Conservation (phyloP, 2,797 vertebrate species). For the Mormyrus hasselquistii region DNA sequence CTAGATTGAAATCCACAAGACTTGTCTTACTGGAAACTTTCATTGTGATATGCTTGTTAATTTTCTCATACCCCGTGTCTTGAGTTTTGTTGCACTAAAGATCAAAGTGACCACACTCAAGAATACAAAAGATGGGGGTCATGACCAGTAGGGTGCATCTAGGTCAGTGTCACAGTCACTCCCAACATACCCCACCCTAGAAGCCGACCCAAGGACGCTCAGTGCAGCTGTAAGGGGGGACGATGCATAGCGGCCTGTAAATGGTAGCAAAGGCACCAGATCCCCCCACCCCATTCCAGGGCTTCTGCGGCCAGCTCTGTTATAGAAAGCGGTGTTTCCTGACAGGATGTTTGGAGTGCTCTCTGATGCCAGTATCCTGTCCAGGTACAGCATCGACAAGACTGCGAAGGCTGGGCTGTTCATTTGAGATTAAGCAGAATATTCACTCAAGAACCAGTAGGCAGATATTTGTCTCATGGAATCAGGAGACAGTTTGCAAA, state of each 20-base stretch:
- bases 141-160: background rate
- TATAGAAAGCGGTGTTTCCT: slow-evolving; percentile 67
- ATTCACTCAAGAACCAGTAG: background rate
- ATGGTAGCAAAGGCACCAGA: slow-evolving; percentile 32
- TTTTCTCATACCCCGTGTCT: background rate
- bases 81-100: background rate
- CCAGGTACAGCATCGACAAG: slow-evolving; percentile 54
- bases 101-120: background rate
- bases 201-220: background rate
- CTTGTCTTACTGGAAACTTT: background rate
- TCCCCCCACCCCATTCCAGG: slow-evolving; percentile 36
- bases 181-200: background rate
- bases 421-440: slow-evolving; percentile 16
- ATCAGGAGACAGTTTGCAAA: background rate
- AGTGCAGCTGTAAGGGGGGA: background rate
- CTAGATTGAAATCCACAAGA: background rate
- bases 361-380: slow-evolving; percentile 65
- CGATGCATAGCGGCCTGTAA: slow-evolving; percentile 16
- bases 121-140: background rate
- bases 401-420: slow-evolving; percentile 44
- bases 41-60: background rate
- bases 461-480: background rate
- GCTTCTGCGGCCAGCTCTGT: slow-evolving; percentile 45
- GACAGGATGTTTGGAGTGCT: slow-evolving; percentile 69
- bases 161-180: background rate